Evolutionary conservation across 1,140 invertebrate genomes (phyloP), one percentile per base, ranked within the genome.

Genomic region (Calosoma granatense): DNA sequence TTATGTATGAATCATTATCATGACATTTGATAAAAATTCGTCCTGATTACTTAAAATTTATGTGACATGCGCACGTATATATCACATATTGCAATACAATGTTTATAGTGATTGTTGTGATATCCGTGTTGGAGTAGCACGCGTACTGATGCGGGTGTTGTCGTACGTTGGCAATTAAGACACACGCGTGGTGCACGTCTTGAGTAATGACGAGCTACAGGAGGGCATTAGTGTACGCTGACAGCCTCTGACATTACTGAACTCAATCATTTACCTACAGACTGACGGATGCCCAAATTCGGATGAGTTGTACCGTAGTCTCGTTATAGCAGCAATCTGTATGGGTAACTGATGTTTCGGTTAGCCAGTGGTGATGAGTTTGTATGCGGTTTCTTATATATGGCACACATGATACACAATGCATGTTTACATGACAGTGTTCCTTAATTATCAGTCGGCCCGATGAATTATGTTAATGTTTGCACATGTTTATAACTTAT

Each of bases 261-360:
- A 36, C 26, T 36, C 6, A 36, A 36, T 36, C 26, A 36, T 36
- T n/a, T 9, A 36, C 26, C 26, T 9, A 36, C n/a, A 6, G n/a
- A 36, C 26, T n/a, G n/a, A n/a, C n/a, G n/a, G 41, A 47, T 47
- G 41, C 41, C 41, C 41, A 47, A 47, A 47, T 17, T 47, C 41
- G 41, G 41, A 47, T 47, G 41, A 47, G 17, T 47, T 47, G 41
- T 47, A 17, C 3, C 17, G 6, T 17, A 4, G 9, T 9, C 15
- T 47, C 41, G 41, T 11, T 47, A 47, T 47, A 47, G 17, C 6
- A 4, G 3, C 6, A 47, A 47, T 4, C 4, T 30, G 26, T 30
- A 14, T 6, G 14, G 26, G 26, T 47, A 47, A 47, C 6, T 17
- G 41, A 17, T 11, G n/a, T n/a, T n/a, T n/a, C n/a, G n/a, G n/a